Evolutionary conservation across 2,888 invertebrate species (phyloP).

Genomic region (Tinea trinotella): DNA sequence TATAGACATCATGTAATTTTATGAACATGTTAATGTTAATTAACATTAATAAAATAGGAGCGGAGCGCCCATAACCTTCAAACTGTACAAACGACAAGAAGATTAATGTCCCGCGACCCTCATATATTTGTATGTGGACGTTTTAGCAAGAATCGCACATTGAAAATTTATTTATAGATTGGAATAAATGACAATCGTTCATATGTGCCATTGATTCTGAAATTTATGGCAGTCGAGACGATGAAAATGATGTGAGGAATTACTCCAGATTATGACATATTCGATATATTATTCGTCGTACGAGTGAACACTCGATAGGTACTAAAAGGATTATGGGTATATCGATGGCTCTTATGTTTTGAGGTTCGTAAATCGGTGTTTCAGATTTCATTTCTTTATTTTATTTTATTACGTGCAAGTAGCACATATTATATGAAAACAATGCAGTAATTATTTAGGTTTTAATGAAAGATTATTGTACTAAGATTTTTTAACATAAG

Average conservation of each 20-base stretch:
- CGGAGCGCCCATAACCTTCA: neutral
- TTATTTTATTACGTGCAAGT: too few species aligned
- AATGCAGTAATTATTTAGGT: too few species aligned
- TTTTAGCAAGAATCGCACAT: constrained; percentile 53
- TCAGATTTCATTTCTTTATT: too few species aligned
- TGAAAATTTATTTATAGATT: constrained; percentile 56
- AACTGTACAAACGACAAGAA: constrained; percentile 45
- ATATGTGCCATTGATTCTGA: constrained; percentile 41
- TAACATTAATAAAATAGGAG: neutral
- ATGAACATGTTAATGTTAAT: too few species aligned
- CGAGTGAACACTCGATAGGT: constrained; percentile 2
- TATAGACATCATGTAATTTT: too few species aligned
- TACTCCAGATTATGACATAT: constrained; percentile 10
- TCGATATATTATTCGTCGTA: neutral
- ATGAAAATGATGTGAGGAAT: constrained; percentile 13
- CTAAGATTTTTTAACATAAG: too few species aligned
- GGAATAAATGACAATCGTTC: constrained; percentile 47
- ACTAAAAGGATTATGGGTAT: neutral
- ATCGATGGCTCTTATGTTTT: neutral
- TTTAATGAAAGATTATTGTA: too few species aligned
- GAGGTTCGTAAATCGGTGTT: too few species aligned
- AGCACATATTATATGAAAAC: too few species aligned
- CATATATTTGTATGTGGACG: constrained; percentile 52
- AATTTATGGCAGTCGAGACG: constrained; percentile 33
- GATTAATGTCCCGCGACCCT: constrained; percentile 53